These are phyloP conservation scores for Argyresthia albistria DNA, from an alignment of 2,888 invertebrate genomes.

Conservation along the genomic window DNA sequence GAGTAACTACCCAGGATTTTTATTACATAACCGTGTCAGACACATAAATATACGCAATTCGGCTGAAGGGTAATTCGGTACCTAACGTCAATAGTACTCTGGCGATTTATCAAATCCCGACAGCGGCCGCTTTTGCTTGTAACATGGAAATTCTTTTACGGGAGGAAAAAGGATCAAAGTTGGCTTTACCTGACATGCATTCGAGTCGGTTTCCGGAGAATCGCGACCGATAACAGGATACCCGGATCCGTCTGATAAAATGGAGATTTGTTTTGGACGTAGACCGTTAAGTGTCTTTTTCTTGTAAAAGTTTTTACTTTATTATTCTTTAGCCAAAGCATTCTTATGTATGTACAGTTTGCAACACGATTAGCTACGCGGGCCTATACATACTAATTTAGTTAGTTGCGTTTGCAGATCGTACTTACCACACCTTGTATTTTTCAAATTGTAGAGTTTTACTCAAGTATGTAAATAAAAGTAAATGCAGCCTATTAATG, in stretches of 20 bases:
- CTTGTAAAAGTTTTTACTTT: no score
- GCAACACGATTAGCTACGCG: no score
- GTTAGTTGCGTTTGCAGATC: no score
- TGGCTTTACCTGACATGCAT: constrained; percentile 25
- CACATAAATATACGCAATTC: constrained; percentile 2
- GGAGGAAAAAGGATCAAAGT: constrained; percentile 24
- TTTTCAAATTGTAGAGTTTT: no score
- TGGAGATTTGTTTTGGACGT: constrained; percentile 6
- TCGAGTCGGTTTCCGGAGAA: neutral
- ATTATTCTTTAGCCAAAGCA: no score
- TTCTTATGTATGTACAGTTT: no score
- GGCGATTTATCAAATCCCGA: constrained; percentile 11
- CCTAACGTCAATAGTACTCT: constrained; percentile 3
- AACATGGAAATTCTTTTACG: constrained; percentile 33
- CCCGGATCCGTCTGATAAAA: constrained; percentile 7
- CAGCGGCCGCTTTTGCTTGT: constrained; percentile 6
- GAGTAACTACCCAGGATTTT: neutral
- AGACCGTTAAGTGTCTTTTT: no score
- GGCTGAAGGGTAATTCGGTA: constrained; percentile 5
- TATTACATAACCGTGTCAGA: neutral
- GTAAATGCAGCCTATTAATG: no score
- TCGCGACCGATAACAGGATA: constrained; percentile 17
- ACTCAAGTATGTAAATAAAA: no score
- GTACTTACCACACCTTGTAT: no score
- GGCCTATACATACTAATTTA: no score